A percentile compares a stretch with the other conserved stretches of the same genome.
Conservation (phyloP, 1,140 invertebrate genomes). For the Gyrodactylus salaris region DNA sequence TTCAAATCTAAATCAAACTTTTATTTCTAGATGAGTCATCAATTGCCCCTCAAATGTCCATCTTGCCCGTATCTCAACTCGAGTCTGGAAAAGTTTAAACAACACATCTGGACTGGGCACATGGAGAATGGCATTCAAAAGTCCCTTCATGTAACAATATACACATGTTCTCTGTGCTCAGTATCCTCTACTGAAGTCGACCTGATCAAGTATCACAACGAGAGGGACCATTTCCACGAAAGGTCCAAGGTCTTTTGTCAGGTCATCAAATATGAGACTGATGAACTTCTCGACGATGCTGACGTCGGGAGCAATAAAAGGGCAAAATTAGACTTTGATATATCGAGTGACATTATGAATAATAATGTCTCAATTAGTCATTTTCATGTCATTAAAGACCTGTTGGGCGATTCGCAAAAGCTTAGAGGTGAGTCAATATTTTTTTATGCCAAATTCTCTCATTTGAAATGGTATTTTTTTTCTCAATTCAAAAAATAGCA, state of each 20-base stretch:
- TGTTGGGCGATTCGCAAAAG: too few relatives aligned
- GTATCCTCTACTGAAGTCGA: not conserved
- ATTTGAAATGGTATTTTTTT: too few relatives aligned
- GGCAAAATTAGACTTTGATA: too few relatives aligned
- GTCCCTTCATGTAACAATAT: not conserved
- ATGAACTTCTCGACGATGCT: not conserved
- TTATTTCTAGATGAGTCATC: not conserved
- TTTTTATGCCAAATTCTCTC: too few relatives aligned
- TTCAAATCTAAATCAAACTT: not conserved
- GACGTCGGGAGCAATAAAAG: not conserved
- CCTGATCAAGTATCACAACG: not conserved
- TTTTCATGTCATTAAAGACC: not conserved
- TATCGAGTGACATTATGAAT: not conserved
- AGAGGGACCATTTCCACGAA: not conserved
- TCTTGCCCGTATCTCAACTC: not conserved
- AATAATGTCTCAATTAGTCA: not conserved
- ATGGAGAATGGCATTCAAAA: not conserved
- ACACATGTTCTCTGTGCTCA: not conserved
- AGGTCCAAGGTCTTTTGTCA: not conserved
- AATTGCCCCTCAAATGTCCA: not conserved
- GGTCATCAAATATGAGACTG: not conserved
- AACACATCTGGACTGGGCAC: not conserved
- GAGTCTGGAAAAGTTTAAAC: not conserved
- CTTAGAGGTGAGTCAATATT: too few relatives aligned
- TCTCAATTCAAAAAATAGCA: too few relatives aligned